These are phyloP conservation scores for Saguinus midas DNA, from an alignment of 2,113 vertebrate species.

Conservation along the genomic window DNA sequence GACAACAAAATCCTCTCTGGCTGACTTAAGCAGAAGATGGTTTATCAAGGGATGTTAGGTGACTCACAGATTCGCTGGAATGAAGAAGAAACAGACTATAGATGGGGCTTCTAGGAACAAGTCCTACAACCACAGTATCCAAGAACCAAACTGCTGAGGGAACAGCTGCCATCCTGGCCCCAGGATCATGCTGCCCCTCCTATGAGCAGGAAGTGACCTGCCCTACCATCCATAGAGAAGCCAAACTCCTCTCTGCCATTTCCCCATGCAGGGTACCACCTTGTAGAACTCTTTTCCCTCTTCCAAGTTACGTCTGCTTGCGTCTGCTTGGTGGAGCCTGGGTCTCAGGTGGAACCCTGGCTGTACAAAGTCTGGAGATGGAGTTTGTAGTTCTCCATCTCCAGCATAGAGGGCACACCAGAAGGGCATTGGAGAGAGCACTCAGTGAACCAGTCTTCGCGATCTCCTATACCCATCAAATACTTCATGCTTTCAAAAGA, in stretches of 20 bases:
- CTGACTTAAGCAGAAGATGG: not conserved
- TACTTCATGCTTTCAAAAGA: not conserved
- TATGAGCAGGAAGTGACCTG: not conserved
- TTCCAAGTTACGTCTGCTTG: not conserved
- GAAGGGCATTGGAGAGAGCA: not conserved
- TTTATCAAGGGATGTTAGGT: not conserved
- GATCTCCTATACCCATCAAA: not conserved
- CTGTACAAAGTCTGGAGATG: not conserved
- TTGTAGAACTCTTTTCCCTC: not conserved
- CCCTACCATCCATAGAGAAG: not conserved
- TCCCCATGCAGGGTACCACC: not conserved
- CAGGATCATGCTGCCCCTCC: not conserved
- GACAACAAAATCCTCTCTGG: not conserved
- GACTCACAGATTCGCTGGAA: not conserved
- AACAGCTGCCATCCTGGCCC: not conserved
- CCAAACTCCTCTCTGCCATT: not conserved
- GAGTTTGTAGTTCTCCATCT: not conserved
- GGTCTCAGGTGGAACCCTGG: not conserved
- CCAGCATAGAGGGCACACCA: not conserved
- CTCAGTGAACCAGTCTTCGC: not conserved
- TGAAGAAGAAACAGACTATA: not conserved
- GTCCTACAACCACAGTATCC: not conserved
- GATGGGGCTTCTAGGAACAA: not conserved
- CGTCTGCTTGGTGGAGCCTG: not conserved
- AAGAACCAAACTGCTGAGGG: fast-evolving